Percentiles rank a stretch among this genome's conserved stretches.
Evolutionary conservation across 2,888 invertebrate genomes (phyloP).

Genomic region (Drosophila histrio): DNA sequence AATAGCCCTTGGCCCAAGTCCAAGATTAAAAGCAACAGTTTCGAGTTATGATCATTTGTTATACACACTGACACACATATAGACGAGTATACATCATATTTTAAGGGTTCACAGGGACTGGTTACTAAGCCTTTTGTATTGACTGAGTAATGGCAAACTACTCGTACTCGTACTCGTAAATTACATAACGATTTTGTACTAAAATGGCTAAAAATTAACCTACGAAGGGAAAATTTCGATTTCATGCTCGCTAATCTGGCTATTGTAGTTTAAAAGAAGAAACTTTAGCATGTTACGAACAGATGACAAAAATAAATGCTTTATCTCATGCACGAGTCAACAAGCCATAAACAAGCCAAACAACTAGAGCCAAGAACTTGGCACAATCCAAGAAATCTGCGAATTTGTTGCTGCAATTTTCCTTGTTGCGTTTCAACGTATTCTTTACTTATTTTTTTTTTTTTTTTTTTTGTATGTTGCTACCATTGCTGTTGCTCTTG

Average conservation of each 20-base stretch:
- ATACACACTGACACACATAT: conserved; percentile 25
- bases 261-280: background rate
- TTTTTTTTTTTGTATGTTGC: conserved; percentile 1
- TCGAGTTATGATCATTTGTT: conserved; percentile 75
- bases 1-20: conserved; percentile 66
- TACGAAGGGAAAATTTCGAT: conserved; percentile 14
- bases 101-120: conserved; percentile 11
- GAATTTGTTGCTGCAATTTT: conserved; percentile 43
- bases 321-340: conserved; percentile 69
- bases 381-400: conserved; percentile 37
- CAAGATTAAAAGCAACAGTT: conserved; percentile 78
- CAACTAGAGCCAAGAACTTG: conserved; percentile 39
- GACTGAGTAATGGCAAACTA: background rate
- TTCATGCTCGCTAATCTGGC: conserved; percentile 8
- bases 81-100: conserved; percentile 17
- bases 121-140: conserved; percentile 3
- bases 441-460: background rate
- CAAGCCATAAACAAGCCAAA: conserved; percentile 68
- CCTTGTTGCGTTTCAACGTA: conserved; percentile 31
- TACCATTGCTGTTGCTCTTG: conserved; percentile 10
- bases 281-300: conserved; percentile 8
- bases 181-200: background rate
- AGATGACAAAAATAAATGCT: conserved; percentile 62
- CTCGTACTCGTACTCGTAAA: background rate
- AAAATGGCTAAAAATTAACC: background rate